Conservation (phyloP, 2,113 vertebrate genomes). For the Madoqua kirkii region DNA sequence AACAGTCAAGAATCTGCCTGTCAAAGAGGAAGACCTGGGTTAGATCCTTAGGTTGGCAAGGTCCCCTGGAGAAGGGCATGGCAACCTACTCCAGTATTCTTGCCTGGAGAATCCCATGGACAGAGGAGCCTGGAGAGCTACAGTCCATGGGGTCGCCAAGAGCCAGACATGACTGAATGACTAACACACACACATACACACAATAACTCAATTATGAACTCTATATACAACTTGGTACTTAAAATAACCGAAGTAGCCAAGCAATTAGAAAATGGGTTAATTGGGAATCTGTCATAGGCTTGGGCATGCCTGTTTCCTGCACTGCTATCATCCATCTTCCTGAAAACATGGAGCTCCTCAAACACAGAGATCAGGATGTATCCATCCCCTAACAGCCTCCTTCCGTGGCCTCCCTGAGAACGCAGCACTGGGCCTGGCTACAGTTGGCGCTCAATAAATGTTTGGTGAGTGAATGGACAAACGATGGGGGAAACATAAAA, state of each 20-base stretch:
- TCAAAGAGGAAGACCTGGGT: background rate
- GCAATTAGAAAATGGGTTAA: background rate
- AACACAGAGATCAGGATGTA: background rate
- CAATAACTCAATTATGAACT: background rate
- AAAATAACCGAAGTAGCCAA: background rate
- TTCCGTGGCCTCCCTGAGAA: background rate
- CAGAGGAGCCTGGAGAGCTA: background rate
- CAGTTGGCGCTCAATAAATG: constrained; percentile 57
- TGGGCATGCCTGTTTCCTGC: background rate
- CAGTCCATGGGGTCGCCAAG: too few relatives aligned
- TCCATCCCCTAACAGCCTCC: background rate
- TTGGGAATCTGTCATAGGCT: background rate
- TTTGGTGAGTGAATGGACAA: constrained; percentile 55
- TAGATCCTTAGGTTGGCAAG: background rate
- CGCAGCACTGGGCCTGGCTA: background rate
- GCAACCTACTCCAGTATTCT: background rate
- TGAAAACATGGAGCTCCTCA: background rate
- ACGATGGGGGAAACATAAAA: constrained; percentile 56
- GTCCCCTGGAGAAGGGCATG: background rate
- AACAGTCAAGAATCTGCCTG: background rate
- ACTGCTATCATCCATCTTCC: background rate
- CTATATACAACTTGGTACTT: background rate
- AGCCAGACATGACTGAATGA: background rate
- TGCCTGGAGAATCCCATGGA: background rate
- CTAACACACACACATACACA: background rate